Evolutionary conservation across 2,113 vertebrate species (phyloP).

Genomic region (Dicrurus megarhynchus): DNA sequence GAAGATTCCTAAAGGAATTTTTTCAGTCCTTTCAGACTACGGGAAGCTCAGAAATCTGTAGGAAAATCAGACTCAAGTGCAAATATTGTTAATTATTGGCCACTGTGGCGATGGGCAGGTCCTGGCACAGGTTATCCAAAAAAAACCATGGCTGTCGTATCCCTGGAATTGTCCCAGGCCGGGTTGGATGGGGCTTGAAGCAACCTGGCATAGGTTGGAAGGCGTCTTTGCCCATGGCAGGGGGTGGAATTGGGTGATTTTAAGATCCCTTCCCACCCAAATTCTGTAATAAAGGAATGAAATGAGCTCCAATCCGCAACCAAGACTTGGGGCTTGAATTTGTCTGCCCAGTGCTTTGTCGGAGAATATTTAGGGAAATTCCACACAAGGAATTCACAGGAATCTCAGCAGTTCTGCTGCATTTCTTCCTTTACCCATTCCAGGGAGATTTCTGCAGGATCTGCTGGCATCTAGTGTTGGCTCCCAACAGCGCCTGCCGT

Average conservation of each 20-base stretch:
- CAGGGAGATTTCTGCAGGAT: not conserved
- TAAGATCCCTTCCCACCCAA: not conserved
- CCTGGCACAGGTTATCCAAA: not conserved
- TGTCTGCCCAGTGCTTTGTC: fast-evolving
- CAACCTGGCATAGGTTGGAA: not conserved
- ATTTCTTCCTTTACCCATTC: fast-evolving
- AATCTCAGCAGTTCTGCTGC: not conserved
- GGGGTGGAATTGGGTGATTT: too few relatives aligned
- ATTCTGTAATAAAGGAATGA: fast-evolving
- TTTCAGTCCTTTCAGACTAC: not conserved
- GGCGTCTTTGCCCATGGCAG: not conserved
- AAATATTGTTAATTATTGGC: not conserved
- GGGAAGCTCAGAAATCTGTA: not conserved
- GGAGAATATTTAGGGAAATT: not conserved
- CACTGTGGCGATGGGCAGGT: fast-evolving
- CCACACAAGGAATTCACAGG: fast-evolving
- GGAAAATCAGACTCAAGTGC: not conserved
- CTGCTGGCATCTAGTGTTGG: conserved; percentile 52
- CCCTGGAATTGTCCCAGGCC: not conserved
- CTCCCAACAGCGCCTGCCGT: not conserved
- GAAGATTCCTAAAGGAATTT: not conserved
- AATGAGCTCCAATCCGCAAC: not conserved
- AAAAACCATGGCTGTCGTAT: not conserved
- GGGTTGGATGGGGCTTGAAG: not conserved
- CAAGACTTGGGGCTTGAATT: not conserved